phyloP scores from a whole-genome alignment of 2,888 invertebrate species.

The Troides oblongomaculatus region DNA sequence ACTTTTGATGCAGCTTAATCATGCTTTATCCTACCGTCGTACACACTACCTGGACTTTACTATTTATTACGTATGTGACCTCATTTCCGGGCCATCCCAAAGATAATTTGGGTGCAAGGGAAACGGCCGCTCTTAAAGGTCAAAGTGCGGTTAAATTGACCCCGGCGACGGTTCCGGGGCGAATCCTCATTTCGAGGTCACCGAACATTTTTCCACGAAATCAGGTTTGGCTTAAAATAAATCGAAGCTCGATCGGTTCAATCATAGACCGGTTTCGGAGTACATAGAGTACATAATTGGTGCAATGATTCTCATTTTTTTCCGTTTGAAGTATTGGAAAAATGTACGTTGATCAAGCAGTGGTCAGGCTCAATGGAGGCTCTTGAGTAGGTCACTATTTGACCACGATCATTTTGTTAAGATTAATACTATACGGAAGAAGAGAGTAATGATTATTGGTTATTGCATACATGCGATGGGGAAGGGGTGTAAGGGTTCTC shows the following conservation, averaged over 20 bases:
- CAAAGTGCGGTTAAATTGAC: slow-evolving; percentile 64
- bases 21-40: not conserved
- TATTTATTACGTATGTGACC: slow-evolving; percentile 62
- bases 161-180: slow-evolving; percentile 48
- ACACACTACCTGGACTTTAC: slow-evolving; percentile 53
- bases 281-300: not conserved
- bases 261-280: not conserved
- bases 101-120: slow-evolving; percentile 56
- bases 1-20: not conserved
- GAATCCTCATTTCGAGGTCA: slow-evolving; percentile 59
- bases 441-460: no score
- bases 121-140: slow-evolving; percentile 41
- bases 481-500: no score
- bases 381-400: no score
- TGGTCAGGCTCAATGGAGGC: no score
- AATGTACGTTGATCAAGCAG: not conserved
- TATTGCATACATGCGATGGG: no score
- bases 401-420: no score
- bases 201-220: slow-evolving; percentile 50
- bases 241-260: slow-evolving; percentile 1
- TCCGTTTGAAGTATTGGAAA: not conserved
- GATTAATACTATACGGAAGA: no score
- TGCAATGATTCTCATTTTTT: not conserved
- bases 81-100: slow-evolving; percentile 58
- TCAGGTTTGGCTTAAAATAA: slow-evolving; percentile 22